These are phyloP conservation scores for Trichogramma pretiosum DNA, from an alignment of 1,140 invertebrate genomes.

Conservation along the genomic window DNA sequence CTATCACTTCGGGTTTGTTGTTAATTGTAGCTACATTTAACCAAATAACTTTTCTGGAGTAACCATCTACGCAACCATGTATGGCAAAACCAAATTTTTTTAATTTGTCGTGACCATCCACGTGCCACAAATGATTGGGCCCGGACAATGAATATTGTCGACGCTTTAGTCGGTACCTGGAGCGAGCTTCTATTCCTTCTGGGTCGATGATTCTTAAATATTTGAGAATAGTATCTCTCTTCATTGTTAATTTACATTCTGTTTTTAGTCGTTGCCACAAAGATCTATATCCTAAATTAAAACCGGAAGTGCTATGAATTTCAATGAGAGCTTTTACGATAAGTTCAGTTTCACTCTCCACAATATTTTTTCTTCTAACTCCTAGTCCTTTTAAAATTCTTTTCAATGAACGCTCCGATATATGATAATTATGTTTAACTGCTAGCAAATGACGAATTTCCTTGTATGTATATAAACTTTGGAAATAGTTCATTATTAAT, in stretches of 20 bases:
- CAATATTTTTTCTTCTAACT: too few relatives aligned
- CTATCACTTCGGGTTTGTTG: conserved; percentile 20
- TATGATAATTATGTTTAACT: too few relatives aligned
- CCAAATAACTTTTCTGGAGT: conserved; percentile 28
- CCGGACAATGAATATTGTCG: conserved; percentile 21
- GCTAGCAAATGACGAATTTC: too few relatives aligned
- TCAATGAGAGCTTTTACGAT: not conserved
- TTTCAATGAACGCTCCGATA: too few relatives aligned
- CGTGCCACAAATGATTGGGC: too few relatives aligned
- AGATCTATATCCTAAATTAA: not conserved
- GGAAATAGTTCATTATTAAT: too few relatives aligned
- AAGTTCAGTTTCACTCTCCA: not conserved
- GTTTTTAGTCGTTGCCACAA: not conserved
- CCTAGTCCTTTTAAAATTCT: too few relatives aligned
- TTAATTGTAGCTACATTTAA: conserved; percentile 21
- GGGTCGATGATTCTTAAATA: conserved; percentile 7
- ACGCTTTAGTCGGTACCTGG: conserved; percentile 11
- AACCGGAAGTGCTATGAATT: not conserved
- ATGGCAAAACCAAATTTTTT: conserved; percentile 29
- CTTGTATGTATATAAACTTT: too few relatives aligned
- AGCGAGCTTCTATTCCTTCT: conserved; percentile 3
- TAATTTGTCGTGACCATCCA: too few relatives aligned
- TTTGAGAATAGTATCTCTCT: conserved; percentile 2
- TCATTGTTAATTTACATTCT: not conserved
- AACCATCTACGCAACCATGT: conserved; percentile 29